Evolutionary conservation across 1,140 invertebrate species (phyloP).

Genomic region (Luehdorfia chinensis): DNA sequence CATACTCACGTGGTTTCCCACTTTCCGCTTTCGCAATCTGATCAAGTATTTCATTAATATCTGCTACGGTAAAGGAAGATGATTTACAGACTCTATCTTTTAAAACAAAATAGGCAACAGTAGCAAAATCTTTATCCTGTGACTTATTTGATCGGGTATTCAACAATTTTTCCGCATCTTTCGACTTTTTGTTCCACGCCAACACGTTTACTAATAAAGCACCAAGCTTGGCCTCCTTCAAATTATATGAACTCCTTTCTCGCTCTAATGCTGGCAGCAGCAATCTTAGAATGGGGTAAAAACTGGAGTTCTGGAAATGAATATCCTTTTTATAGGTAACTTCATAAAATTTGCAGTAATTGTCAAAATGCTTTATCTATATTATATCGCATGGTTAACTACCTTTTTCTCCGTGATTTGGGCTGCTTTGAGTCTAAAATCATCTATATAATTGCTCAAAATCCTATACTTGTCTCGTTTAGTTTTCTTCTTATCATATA

Average conservation of each 20-base stretch:
- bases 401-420: slow-evolving; percentile 43
- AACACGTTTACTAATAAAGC: slow-evolving; percentile 48
- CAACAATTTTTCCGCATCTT: slow-evolving; percentile 42
- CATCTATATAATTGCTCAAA: slow-evolving; percentile 41
- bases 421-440: slow-evolving; percentile 37
- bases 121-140: slow-evolving; percentile 48
- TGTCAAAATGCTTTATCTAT: no score
- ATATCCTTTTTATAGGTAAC: no score
- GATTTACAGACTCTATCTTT: slow-evolving; percentile 38
- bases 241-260: slow-evolving; percentile 55
- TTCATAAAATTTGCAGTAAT: no score
- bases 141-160: slow-evolving; percentile 38
- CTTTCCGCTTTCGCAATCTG: slow-evolving; percentile 45
- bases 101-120: slow-evolving; percentile 45
- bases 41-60: slow-evolving; percentile 52
- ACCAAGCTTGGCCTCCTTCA: slow-evolving; percentile 57
- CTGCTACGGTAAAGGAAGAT: slow-evolving; percentile 32
- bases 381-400: no score
- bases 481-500: slow-evolving; percentile 53
- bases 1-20: slow-evolving; percentile 21
- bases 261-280: slow-evolving; percentile 51
- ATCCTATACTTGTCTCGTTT: slow-evolving; percentile 45
- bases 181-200: slow-evolving; percentile 41
- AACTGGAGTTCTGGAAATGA: slow-evolving; percentile 47
- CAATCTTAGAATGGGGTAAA: slow-evolving; percentile 52